A percentile compares a stretch with the other conserved stretches of the same genome.
These are phyloP conservation scores for Takifugu ocellatus DNA, from an alignment of 2,797 vertebrate genomes.

Conservation along the genomic window DNA sequence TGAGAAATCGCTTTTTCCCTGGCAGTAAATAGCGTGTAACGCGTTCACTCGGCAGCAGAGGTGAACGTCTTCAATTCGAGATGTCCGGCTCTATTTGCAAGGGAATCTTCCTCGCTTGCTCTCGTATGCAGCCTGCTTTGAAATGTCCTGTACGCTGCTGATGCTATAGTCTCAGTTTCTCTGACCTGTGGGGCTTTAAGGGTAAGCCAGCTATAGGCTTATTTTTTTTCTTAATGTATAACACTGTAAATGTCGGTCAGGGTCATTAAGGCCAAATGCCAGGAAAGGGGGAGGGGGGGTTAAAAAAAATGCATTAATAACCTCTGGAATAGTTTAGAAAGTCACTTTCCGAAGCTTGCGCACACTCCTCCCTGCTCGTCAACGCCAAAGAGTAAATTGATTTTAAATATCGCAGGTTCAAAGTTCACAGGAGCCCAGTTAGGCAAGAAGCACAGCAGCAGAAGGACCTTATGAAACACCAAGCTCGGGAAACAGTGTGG, in stretches of 20 bases:
- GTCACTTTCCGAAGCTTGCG: too few relatives aligned
- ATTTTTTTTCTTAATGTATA: not conserved
- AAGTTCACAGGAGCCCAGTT: conserved; percentile 33
- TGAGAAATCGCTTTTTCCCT: not conserved
- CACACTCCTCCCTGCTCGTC: not conserved
- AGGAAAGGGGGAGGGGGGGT: too few relatives aligned
- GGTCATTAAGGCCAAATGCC: too few relatives aligned
- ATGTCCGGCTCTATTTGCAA: too few relatives aligned
- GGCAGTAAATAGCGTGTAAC: not conserved
- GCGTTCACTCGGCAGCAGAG: too few relatives aligned
- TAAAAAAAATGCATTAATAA: too few relatives aligned
- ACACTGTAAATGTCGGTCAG: too few relatives aligned
- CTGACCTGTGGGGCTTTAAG: not conserved
- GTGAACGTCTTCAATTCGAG: not conserved
- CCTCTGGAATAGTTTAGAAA: too few relatives aligned
- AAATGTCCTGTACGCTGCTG: too few relatives aligned
- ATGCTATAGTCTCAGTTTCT: not conserved
- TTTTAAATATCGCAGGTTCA: conserved; percentile 21
- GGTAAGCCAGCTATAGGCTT: not conserved
- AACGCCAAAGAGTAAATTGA: conserved; percentile 1
- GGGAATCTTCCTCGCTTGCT: too few relatives aligned
- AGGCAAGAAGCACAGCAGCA: conserved; percentile 8
- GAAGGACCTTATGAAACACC: conserved; percentile 23
- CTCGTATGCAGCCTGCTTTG: too few relatives aligned
- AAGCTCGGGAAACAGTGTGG: conserved; percentile 2